These are phyloP conservation scores for Laspeyria flexula DNA, from an alignment of 2,888 invertebrate genomes.

Conservation along the genomic window DNA sequence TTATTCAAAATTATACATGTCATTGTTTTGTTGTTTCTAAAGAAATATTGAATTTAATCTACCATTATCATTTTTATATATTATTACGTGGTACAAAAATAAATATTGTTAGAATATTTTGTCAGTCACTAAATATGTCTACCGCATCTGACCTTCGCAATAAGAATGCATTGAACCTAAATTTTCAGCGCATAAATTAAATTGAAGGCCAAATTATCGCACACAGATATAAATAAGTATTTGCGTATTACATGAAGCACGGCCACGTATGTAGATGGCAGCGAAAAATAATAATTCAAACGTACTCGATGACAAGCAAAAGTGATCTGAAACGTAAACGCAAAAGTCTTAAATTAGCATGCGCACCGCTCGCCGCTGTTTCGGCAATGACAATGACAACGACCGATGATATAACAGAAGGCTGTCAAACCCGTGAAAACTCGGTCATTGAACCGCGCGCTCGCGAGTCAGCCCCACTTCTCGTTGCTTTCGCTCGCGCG, in stretches of 20 bases:
- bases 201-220: slow-evolving; percentile 23
- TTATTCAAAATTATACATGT: too few relatives aligned
- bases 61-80: too few relatives aligned
- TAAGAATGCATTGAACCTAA: slow-evolving; percentile 14
- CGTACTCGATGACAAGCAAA: slow-evolving; percentile 53
- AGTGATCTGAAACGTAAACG: slow-evolving; percentile 56
- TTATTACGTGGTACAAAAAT: too few relatives aligned
- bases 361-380: slow-evolving; percentile 60
- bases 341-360: slow-evolving; percentile 72
- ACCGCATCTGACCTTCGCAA: slow-evolving; percentile 20
- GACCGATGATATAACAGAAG: slow-evolving; percentile 85
- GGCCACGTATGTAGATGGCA: slow-evolving; percentile 36
- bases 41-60: too few relatives aligned
- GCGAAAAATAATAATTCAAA: slow-evolving; percentile 45
- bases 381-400: slow-evolving; percentile 86
- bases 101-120: neutral
- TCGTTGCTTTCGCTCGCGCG: slow-evolving; percentile 73
- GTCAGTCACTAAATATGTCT: neutral
- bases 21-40: too few relatives aligned
- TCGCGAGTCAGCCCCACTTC: slow-evolving; percentile 63
- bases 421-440: slow-evolving; percentile 86
- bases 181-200: slow-evolving; percentile 12
- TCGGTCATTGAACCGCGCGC: slow-evolving; percentile 84
- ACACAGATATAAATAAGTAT: slow-evolving; percentile 35
- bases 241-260: slow-evolving; percentile 40